phyloP scores from a whole-genome alignment of 2,888 invertebrate genomes.

The Ennomos fuscantarius region DNA sequence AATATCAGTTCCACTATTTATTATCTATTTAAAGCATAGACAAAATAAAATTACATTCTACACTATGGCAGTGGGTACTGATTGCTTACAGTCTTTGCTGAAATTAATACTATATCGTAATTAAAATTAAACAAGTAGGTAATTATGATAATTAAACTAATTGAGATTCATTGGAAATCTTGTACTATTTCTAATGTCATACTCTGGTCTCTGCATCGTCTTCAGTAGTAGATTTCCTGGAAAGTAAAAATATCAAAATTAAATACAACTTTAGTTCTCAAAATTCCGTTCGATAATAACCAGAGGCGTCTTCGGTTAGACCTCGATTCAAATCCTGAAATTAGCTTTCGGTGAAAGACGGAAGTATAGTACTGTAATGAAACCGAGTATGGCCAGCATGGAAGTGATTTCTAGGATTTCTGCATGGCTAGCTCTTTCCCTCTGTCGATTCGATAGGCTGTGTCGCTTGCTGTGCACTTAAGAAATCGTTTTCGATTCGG shows the following conservation, averaged over 20 bases:
- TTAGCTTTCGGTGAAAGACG: no score
- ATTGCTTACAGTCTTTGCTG: conserved; percentile 76
- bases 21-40: conserved; percentile 63
- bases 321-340: no score
- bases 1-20: conserved; percentile 33
- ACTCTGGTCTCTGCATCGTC: conserved; percentile 83
- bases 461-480: no score
- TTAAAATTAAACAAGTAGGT: conserved; percentile 40
- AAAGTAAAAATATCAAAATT: conserved; percentile 38
- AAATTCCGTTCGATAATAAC: no score
- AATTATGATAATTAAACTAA: conserved; percentile 67
- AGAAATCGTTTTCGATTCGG: no score
- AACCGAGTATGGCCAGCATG: no score
- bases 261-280: conserved; percentile 3
- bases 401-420: no score
- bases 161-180: conserved; percentile 84
- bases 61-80: conserved; percentile 80
- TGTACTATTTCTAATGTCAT: conserved; percentile 69
- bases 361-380: no score
- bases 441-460: no score
- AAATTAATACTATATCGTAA: conserved; percentile 55
- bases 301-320: no score
- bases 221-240: conserved; percentile 85
- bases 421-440: no score
- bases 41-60: conserved; percentile 56